Percentiles rank a stretch among this genome's conserved stretches.
Evolutionary conservation across 1,140 invertebrate species (phyloP).

Genomic region (Eriocheir sinensis): DNA sequence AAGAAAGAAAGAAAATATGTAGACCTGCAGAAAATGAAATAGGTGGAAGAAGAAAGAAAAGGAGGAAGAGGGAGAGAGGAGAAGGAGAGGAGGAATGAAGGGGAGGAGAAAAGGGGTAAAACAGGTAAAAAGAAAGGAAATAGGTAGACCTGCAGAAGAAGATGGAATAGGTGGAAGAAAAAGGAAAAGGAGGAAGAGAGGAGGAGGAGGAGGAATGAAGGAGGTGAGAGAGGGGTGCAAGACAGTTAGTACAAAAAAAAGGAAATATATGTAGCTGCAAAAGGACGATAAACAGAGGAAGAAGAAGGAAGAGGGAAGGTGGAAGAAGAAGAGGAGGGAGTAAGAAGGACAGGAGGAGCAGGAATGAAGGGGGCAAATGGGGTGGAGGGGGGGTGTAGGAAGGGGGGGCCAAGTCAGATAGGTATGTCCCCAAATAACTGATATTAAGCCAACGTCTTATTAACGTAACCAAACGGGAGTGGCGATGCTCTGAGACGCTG

Average conservation of each 20-base stretch:
- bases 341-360: background rate
- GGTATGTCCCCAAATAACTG: background rate
- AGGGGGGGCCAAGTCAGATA: too few relatives aligned
- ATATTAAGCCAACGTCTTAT: background rate
- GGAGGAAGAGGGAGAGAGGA: background rate
- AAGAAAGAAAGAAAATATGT: background rate
- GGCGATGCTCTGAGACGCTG: too few relatives aligned
- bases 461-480: background rate
- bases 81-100: too few relatives aligned
- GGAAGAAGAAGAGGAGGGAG: background rate
- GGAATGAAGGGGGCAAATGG: background rate
- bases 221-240: background rate
- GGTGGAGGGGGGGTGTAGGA: background rate
- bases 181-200: background rate
- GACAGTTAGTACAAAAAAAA: background rate
- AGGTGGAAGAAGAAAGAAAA: too few relatives aligned
- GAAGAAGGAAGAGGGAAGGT: background rate
- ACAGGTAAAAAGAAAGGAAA: too few relatives aligned
- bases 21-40: background rate
- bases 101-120: too few relatives aligned
- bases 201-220: background rate
- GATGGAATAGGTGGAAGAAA: background rate
- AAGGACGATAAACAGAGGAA: background rate
- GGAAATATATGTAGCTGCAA: background rate
- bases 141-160: too few relatives aligned